Base-by-base conservation (phyloP, 2,113 vertebrate species). In the Symphodus melops region DNA sequence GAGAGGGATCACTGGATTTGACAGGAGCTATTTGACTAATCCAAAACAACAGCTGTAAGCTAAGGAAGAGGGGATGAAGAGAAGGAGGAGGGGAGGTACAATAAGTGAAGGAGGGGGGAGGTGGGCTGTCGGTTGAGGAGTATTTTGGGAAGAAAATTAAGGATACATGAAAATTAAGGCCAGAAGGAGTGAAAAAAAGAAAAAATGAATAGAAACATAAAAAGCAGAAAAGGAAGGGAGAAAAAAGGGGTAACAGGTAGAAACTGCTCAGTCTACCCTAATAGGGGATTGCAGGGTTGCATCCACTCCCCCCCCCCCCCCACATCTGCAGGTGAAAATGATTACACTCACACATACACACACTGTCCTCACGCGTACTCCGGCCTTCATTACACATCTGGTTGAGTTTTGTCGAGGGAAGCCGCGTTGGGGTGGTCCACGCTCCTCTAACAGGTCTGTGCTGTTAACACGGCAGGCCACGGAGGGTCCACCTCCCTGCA, bases 31-130 rank as follows among this genome's bases (percentile, higher is more conserved):
- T 94, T 94, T 93, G 82, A 82, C 92, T 94, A 95, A 95, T 95
- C 91, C 93, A 93, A 94, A 94, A 95, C 93, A 94, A 93, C 92
- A 93, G 94, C 93, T 93, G 93, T 93, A 92, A 94, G 90, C 90
- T 91, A 91, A 73, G 76, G 86, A 83, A 84, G 83, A 84, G 84
- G 69, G 63, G 85, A 63, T 57, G 79, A 54, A 49, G 70, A 55
- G 51, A 44, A 41, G 54, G 64, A 46, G 36, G 44, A 23, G 51
- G 71, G 28, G 68, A 63, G 75, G 58, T 68, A 44, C 52, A 46
- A 60, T 54, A 53, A 36, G 68, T 36, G 56, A 49, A 69, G 80
- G 63, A 78, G 68, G 78, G 77, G 60, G 23, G 68, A 51, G 28
- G 28, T 33, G 28, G 28, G 28, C 28, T 33, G 28, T 33, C 28